Conservation (phyloP, 92 coral and sea anemone genomes). For the Hydrozoanthus gracilis region DNA sequence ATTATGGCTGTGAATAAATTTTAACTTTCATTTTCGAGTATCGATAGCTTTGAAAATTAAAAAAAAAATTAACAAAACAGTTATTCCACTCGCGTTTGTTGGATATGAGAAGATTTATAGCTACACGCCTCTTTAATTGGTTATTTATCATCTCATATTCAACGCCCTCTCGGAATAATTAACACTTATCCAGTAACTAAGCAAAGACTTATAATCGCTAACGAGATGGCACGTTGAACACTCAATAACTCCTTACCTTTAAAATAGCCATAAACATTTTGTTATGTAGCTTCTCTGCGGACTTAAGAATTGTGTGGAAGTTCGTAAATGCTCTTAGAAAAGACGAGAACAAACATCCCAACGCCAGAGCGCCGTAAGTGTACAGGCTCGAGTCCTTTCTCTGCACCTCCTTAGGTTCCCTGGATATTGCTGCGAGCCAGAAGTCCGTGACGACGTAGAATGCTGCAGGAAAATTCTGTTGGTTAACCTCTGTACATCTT, state of each 20-base stretch:
- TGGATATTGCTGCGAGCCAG: constrained; percentile 22
- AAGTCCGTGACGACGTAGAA: constrained; percentile 20
- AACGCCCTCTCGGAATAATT: too few species aligned
- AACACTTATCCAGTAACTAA: too few species aligned
- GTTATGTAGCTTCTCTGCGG: constrained; percentile 35
- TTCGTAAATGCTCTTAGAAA: not conserved
- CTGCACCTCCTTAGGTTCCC: not conserved
- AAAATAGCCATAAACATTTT: constrained; percentile 10
- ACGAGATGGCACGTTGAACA: too few species aligned
- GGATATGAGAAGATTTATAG: too few species aligned
- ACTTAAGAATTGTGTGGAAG: constrained; percentile 17
- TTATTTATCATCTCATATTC: too few species aligned
- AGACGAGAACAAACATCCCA: constrained; percentile 18
- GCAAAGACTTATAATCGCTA: too few species aligned
- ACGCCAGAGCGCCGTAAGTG: not conserved
- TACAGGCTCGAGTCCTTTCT: not conserved
- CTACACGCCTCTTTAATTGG: too few species aligned
- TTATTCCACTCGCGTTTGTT: too few species aligned
- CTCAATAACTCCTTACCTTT: not conserved
- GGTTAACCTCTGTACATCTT: not conserved
- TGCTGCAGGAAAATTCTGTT: not conserved
- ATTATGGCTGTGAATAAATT: too few species aligned
- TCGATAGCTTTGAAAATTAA: too few species aligned
- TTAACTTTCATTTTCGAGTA: too few species aligned
- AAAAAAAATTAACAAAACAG: too few species aligned